Conservation (phyloP, 2,888 invertebrate genomes). For the Leucoma salicis region DNA sequence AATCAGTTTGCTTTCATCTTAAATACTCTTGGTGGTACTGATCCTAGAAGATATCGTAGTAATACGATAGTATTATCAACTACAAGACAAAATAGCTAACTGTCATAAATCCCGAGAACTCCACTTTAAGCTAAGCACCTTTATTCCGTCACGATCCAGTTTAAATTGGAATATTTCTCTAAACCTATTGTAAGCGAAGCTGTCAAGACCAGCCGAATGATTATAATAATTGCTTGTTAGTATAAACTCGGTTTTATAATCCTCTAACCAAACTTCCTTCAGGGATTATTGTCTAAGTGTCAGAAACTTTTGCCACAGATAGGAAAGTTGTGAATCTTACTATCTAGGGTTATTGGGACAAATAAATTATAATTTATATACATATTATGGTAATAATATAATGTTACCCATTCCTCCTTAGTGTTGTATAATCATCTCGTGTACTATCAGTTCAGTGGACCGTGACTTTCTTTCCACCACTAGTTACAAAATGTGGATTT, state of each 20-base stretch:
- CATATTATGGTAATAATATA: too few species aligned
- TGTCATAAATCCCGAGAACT: background rate
- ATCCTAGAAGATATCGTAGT: background rate
- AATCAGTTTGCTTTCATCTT: too few species aligned
- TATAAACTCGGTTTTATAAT: conserved; percentile 27
- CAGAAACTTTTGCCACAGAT: conserved; percentile 25
- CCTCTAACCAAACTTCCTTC: conserved; percentile 16
- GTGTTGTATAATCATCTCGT: too few species aligned
- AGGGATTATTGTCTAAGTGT: conserved; percentile 31
- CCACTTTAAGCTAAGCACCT: conserved; percentile 2
- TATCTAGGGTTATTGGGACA: conserved; percentile 25
- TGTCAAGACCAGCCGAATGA: conserved; percentile 11
- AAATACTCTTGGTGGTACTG: background rate
- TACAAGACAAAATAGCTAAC: background rate
- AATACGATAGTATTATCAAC: background rate
- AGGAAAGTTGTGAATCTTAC: conserved; percentile 24
- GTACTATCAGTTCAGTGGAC: too few species aligned
- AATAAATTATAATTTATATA: too few species aligned
- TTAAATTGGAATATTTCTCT: conserved; percentile 1
- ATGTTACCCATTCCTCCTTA: too few species aligned
- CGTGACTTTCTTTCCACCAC: too few species aligned
- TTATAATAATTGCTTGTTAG: conserved; percentile 12
- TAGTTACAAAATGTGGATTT: too few species aligned
- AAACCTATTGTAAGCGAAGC: conserved; percentile 10
- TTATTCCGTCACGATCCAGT: conserved; percentile 6